Evolutionary conservation across 2,797 vertebrate species (phyloP).

Genomic region (Diplodus sargus): DNA sequence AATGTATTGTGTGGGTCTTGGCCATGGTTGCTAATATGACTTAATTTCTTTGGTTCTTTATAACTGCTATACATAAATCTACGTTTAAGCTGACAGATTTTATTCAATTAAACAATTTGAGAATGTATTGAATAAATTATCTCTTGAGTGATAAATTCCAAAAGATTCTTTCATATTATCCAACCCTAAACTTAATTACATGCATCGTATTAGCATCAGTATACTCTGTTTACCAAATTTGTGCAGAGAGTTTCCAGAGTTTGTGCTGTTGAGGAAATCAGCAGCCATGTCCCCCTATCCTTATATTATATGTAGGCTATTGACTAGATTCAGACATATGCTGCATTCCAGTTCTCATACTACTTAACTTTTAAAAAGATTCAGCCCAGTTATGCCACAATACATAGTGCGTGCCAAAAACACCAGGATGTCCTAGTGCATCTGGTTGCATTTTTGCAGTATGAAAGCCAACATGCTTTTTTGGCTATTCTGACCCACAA

Average conservation of each 20-base stretch:
- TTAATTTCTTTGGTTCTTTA: neutral
- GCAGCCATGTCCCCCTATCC: neutral
- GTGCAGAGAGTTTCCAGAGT: neutral
- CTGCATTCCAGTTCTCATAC: too few relatives aligned
- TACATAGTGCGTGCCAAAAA: too few relatives aligned
- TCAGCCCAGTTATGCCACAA: too few relatives aligned
- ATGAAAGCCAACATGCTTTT: too few relatives aligned
- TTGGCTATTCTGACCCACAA: too few relatives aligned
- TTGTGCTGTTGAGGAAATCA: conserved; percentile 4
- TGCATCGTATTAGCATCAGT: neutral
- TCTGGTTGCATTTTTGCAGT: too few relatives aligned
- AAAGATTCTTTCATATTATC: neutral
- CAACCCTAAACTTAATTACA: neutral
- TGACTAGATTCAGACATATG: neutral
- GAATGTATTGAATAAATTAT: conserved; percentile 15
- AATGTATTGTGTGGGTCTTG: neutral
- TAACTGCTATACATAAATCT: conserved; percentile 12
- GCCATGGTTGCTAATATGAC: neutral
- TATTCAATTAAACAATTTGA: conserved; percentile 14
- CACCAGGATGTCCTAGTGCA: too few relatives aligned
- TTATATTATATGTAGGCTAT: neutral
- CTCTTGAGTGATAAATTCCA: conserved; percentile 8
- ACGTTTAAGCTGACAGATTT: conserved; percentile 1
- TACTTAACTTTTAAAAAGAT: too few relatives aligned
- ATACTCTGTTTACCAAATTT: neutral